Evolutionary conservation across 2,888 invertebrate species (phyloP), one percentile per base, ranked within the genome.

Genomic region (Eupeodes latifasciatus): DNA sequence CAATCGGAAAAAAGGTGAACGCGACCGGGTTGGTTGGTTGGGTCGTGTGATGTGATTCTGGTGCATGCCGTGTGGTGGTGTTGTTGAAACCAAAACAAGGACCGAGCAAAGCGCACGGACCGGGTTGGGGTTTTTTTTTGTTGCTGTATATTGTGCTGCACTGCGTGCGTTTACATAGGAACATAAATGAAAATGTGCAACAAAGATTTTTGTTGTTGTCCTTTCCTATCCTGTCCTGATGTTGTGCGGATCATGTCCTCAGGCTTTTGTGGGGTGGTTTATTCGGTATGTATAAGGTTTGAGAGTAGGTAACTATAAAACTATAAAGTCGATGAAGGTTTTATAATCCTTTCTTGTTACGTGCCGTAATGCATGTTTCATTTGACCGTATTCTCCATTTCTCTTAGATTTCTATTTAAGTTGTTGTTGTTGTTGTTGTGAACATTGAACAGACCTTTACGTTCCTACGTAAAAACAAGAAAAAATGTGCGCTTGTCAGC

Each of bases 1-100:
- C 88, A 85, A 85, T 81, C 84, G 88, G 84, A 81, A 88, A 74
- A 27, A 85, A 66, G 69, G 77, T 81, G 59, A 83, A 85, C 71
- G 47, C 80, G n/a, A 75, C 81, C 66, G 40, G 77, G 51, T 44
- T 49, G 64, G 57, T 36, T 27, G 34, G 27, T 27, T 3, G 3
- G 27, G 27, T 27, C 27, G 3, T 27, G 27, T 27, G 27, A 27
- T 49, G 12, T 66, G 36, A 7, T 76, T 55, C 76, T 71, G 53
- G n/a, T 85, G 77, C 77, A 57, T 40, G 40, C 3, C 40, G 9
- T 40, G 71, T 78, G 77, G 85, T 81, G 61, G 40, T 67, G 51
- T 40, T 27, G 62, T 12, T 49, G 55, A 59, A 74, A 72, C 49
- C 67, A 51, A 51, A 74, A 76, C 47, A 66, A 36, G 4, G 9